Evolutionary conservation across 2,888 invertebrate species (phyloP).

Genomic region (Trisateles emortualis): DNA sequence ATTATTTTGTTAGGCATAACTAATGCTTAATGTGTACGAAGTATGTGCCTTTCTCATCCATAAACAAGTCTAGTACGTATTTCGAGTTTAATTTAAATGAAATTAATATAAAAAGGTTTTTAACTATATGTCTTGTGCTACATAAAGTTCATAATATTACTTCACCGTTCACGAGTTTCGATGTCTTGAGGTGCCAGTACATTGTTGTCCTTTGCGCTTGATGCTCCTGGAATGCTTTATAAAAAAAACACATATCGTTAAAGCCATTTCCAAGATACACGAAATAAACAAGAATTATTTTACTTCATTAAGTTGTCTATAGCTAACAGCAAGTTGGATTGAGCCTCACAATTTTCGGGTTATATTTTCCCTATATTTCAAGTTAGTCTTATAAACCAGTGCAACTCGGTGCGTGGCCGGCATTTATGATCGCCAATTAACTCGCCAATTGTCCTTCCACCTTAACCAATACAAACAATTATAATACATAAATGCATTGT

Average conservation of each 20-base stretch:
- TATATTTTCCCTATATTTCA: too few relatives aligned
- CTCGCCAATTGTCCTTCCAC: neutral
- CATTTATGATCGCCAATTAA: neutral
- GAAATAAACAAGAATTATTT: too few relatives aligned
- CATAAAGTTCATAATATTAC: neutral
- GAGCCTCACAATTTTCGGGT: too few relatives aligned
- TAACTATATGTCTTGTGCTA: neutral
- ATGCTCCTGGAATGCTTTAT: too few relatives aligned
- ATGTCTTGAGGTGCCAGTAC: too few relatives aligned
- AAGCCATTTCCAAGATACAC: too few relatives aligned
- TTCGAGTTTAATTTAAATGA: conserved; percentile 5
- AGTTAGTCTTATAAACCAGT: too few relatives aligned
- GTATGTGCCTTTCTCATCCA: neutral
- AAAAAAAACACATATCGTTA: too few relatives aligned
- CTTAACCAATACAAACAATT: neutral
- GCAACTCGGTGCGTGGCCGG: neutral
- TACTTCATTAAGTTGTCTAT: too few relatives aligned
- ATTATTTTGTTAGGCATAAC: neutral
- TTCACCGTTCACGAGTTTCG: too few relatives aligned
- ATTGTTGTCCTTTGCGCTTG: too few relatives aligned
- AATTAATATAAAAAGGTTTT: neutral
- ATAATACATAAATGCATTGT: neutral
- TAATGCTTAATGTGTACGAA: neutral
- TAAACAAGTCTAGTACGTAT: conserved; percentile 9
- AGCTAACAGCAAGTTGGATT: too few relatives aligned